Conservation (phyloP, 2,797 vertebrate species). For the Peromyscus melanophrys region DNA sequence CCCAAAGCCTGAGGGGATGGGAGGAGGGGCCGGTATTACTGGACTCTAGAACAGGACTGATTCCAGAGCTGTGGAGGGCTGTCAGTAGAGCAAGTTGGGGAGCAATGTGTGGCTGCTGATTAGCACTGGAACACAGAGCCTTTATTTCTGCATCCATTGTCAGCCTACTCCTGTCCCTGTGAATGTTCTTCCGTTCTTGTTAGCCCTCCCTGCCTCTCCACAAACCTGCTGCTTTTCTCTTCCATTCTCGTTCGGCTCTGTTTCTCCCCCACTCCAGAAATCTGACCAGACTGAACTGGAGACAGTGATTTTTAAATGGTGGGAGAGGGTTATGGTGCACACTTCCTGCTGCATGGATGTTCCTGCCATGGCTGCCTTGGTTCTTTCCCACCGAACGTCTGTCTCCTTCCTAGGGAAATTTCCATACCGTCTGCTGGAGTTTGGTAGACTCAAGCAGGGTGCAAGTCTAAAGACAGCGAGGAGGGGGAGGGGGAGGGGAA, state of each 20-base stretch:
- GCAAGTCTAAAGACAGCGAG: no score
- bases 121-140: rapidly evolving
- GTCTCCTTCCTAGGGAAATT: not conserved
- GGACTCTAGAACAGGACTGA: not conserved
- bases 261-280: not conserved
- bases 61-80: not conserved
- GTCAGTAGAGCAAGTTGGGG: not conserved
- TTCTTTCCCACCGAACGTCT: not conserved
- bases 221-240: not conserved
- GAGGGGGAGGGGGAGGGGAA: no score
- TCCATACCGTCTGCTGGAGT: not conserved
- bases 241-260: not conserved
- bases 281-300: not conserved
- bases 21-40: rapidly evolving
- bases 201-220: not conserved
- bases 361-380: not conserved
- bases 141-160: rapidly evolving
- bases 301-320: not conserved
- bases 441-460: not conserved
- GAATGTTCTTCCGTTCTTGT: not conserved
- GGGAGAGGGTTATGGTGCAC: not conserved
- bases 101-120: not conserved
- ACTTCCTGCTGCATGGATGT: not conserved
- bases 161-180: not conserved
- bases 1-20: not conserved